Conservation (phyloP, 2,797 vertebrate species). For the Streptopelia turtur region DNA sequence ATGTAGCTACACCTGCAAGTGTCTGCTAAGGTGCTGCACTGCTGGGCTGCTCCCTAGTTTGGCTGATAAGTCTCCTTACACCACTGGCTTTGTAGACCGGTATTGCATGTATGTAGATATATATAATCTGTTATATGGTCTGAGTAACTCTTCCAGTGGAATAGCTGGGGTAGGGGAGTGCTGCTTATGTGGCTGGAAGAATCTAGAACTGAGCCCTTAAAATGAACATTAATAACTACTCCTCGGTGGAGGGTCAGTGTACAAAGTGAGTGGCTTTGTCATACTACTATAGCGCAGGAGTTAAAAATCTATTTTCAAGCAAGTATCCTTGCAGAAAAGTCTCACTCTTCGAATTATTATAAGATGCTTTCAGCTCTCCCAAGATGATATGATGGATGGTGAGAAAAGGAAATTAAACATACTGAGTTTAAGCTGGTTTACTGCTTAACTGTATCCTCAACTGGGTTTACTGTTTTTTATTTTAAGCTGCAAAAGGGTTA, state of each 20-base stretch:
- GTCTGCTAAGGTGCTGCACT: not conserved
- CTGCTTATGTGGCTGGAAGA: not conserved
- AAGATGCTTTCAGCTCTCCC: constrained; percentile 43
- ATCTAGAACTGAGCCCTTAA: constrained; percentile 8
- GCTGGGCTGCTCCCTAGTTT: not conserved
- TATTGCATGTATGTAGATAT: not conserved
- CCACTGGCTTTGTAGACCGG: not conserved
- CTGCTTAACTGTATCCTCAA: constrained; percentile 58
- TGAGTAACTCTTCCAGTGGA: not conserved
- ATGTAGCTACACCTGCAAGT: not conserved
- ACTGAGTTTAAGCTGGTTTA: constrained; percentile 65
- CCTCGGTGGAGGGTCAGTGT: not conserved
- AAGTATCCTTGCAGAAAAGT: constrained; percentile 49
- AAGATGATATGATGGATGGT: constrained; percentile 37
- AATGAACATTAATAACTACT: constrained; percentile 5
- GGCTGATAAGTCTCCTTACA: not conserved
- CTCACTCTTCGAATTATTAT: constrained; percentile 43
- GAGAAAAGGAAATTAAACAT: constrained; percentile 59
- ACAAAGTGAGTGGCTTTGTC: not conserved
- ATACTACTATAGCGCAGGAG: not conserved
- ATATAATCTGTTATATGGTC: not conserved
- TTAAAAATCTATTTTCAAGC: constrained; percentile 38
- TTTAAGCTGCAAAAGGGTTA: constrained; percentile 65
- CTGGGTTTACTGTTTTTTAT: constrained; percentile 55
- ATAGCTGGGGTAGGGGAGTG: not conserved